Conservation (phyloP, 2,113 vertebrate genomes). For the Tachysurus fulvidraco region DNA sequence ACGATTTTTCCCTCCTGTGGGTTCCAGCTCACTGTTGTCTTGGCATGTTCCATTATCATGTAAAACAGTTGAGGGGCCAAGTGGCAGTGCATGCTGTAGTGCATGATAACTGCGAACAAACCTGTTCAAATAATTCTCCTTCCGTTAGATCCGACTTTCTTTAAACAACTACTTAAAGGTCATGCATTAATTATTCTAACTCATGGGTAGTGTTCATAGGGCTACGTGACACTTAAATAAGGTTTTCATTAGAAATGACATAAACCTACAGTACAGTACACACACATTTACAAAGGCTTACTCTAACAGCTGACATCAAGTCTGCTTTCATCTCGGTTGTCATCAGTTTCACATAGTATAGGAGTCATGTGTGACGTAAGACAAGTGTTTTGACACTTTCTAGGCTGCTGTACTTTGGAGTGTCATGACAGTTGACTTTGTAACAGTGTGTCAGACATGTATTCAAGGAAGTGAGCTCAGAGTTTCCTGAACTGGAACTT, state of each 20-base stretch:
- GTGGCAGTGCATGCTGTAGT: constrained; percentile 19
- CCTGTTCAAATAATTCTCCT: background rate
- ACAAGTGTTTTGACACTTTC: background rate
- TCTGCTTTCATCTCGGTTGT: background rate
- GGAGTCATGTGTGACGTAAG: background rate
- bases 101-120: constrained; percentile 22
- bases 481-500: background rate
- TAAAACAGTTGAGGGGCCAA: constrained; percentile 38
- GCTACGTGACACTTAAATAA: background rate
- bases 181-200: background rate
- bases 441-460: background rate
- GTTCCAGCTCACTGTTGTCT: constrained; percentile 29
- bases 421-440: background rate
- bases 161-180: background rate
- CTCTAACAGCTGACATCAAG: background rate
- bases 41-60: constrained; percentile 47
- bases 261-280: background rate
- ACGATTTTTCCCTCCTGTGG: background rate
- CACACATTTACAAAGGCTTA: background rate
- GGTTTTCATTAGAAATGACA: background rate
- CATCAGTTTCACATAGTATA: background rate
- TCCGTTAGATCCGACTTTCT: background rate
- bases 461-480: background rate
- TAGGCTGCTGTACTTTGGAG: background rate
- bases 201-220: background rate